Percentiles rank a stretch among this genome's conserved stretches.
Conservation (phyloP, 1,140 invertebrate species). For the Papilio dardanus region DNA sequence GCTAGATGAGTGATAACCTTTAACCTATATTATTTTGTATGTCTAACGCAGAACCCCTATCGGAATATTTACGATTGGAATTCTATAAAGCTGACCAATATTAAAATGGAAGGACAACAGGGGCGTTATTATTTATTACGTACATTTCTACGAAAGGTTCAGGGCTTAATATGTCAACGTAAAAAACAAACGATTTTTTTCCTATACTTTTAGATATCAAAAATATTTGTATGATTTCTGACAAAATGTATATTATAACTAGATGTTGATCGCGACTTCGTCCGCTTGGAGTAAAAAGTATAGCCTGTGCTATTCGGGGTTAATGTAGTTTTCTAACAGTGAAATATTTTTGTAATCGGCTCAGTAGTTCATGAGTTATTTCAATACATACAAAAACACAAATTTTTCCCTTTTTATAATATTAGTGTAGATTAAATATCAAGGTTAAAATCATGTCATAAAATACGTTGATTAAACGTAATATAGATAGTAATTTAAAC, state of each 20-base stretch:
- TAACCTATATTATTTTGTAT: background rate
- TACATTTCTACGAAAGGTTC: conserved; percentile 9
- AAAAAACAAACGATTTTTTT: background rate
- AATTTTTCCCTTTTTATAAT: too few species aligned
- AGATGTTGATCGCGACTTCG: too few species aligned
- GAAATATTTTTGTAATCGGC: too few species aligned
- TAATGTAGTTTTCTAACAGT: too few species aligned
- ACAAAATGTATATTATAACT: too few species aligned
- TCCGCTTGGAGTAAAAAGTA: too few species aligned
- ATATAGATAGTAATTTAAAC: background rate
- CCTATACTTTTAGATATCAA: background rate
- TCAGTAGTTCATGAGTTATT: too few species aligned
- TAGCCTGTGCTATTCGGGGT: too few species aligned
- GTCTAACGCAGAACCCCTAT: conserved; percentile 4
- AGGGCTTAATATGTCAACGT: background rate
- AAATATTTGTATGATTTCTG: too few species aligned
- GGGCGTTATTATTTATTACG: conserved; percentile 21
- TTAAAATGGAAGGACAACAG: conserved; percentile 19
- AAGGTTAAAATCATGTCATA: background rate
- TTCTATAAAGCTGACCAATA: conserved; percentile 25
- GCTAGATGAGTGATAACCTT: background rate
- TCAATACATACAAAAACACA: too few species aligned
- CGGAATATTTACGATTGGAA: conserved; percentile 17
- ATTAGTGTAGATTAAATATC: too few species aligned
- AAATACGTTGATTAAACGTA: background rate